Evolutionary conservation across 2,888 invertebrate species (phyloP).

Genomic region (Andricus curvator): DNA sequence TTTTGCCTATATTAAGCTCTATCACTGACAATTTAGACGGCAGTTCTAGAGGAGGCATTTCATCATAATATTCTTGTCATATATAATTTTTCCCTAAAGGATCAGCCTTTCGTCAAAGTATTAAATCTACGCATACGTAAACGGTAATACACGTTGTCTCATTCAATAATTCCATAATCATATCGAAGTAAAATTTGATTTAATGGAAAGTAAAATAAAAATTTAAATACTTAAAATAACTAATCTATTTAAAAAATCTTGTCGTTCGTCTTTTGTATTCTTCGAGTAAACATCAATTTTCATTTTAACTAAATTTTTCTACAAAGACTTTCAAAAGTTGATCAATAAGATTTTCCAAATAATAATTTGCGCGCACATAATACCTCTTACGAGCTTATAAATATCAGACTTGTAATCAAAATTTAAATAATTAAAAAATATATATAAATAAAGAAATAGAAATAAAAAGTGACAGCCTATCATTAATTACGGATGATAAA

Average conservation of each 20-base stretch:
- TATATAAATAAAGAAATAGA: not conserved
- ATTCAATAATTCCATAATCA: not conserved
- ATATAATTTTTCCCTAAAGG: constrained; percentile 24
- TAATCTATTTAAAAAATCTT: not conserved
- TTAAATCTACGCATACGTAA: constrained; percentile 15
- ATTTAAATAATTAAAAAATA: constrained; percentile 46
- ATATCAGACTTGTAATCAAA: constrained; percentile 62
- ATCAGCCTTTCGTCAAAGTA: constrained; percentile 36
- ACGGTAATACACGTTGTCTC: not conserved
- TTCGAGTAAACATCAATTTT: not conserved
- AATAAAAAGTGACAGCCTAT: constrained; percentile 19
- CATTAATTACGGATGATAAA: constrained; percentile 8
- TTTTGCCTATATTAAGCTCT: constrained; percentile 28
- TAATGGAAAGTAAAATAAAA: not conserved
- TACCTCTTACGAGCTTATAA: constrained; percentile 57
- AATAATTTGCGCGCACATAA: constrained; percentile 46
- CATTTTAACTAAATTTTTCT: not conserved
- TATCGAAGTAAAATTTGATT: not conserved
- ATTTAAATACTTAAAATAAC: not conserved
- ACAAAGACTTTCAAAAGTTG: not conserved
- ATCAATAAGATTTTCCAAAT: not conserved
- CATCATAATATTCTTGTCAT: constrained; percentile 25
- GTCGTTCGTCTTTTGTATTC: not conserved
- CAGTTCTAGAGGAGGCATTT: constrained; percentile 31
- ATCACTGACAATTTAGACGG: constrained; percentile 5